Percentiles rank a stretch among this genome's conserved stretches.
phyloP scores from a whole-genome alignment of 2,888 invertebrate genomes.

The Lasioglossum leucozonium region DNA sequence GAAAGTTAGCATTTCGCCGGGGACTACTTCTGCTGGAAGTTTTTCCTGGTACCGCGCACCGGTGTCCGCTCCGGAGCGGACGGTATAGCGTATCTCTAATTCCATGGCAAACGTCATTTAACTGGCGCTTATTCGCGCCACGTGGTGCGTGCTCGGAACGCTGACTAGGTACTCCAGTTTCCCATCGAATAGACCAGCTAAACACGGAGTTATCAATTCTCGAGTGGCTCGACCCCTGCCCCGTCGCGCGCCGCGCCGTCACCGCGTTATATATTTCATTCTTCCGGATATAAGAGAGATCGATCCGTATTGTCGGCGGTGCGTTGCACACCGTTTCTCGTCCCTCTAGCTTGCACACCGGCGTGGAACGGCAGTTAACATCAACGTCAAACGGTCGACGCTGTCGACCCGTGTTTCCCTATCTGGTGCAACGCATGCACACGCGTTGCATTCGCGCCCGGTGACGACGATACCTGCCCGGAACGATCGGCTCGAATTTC shows the following conservation, averaged over 20 bases:
- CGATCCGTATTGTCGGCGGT: slow-evolving; percentile 48
- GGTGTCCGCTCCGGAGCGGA: neutral
- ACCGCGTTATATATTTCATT: slow-evolving; percentile 47
- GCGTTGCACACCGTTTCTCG: slow-evolving; percentile 7
- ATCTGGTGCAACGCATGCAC: slow-evolving; percentile 9
- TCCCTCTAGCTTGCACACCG: slow-evolving; percentile 1
- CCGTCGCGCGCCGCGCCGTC: neutral
- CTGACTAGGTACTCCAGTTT: slow-evolving; percentile 18
- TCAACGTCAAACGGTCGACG: slow-evolving; percentile 41
- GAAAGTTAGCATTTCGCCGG: neutral
- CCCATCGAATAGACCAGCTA: slow-evolving; percentile 11
- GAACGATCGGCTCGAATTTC: slow-evolving; percentile 43
- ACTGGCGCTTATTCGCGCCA: slow-evolving; percentile 4
- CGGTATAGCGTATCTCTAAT: neutral
- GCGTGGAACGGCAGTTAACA: slow-evolving; percentile 31
- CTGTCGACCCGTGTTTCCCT: slow-evolving; percentile 29
- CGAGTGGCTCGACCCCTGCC: slow-evolving; percentile 19
- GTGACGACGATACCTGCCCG: slow-evolving; percentile 29
- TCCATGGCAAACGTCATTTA: slow-evolving; percentile 18
- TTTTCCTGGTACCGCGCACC: slow-evolving; percentile 7
- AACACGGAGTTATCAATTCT: slow-evolving; percentile 41
- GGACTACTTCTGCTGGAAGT: neutral
- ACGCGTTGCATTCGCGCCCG: slow-evolving; percentile 1
- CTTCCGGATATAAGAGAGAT: slow-evolving; percentile 65
- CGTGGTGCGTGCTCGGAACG: slow-evolving; percentile 26